phyloP scores from a whole-genome alignment of 2,113 vertebrate species.

The Gymnorhina tibicen region DNA sequence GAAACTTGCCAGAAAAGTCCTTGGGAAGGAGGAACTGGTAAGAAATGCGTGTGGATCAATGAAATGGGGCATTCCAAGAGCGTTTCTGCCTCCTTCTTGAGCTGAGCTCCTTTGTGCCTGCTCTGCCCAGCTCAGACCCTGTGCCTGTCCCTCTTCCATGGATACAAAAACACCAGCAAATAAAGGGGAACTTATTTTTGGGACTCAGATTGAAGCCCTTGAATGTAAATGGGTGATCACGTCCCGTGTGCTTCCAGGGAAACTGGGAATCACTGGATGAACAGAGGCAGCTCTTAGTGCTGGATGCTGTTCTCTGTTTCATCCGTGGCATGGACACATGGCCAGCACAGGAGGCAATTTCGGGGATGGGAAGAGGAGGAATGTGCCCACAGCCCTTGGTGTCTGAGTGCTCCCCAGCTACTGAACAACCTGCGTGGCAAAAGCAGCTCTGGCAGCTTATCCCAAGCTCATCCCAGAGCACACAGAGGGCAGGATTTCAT shows the following conservation, averaged over 20 bases:
- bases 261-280: neutral
- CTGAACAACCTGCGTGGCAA: neutral
- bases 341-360: neutral
- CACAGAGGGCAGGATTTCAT: neutral
- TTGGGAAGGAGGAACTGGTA: neutral
- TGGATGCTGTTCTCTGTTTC: neutral
- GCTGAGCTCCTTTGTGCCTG: neutral
- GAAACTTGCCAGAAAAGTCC: neutral
- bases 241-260: neutral
- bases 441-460: neutral
- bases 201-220: neutral
- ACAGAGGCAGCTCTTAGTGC: neutral
- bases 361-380: neutral
- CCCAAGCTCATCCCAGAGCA: neutral
- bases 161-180: neutral
- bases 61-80: neutral
- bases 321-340: accelerated
- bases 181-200: neutral
- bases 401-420: neutral
- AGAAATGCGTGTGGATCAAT: neutral
- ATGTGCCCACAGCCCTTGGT: neutral
- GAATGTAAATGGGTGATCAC: neutral
- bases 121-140: neutral
- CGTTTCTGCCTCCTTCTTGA: neutral
- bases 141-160: neutral